These are phyloP conservation scores for Caerostris darwini DNA, from an alignment of 1,140 invertebrate species.

Conservation along the genomic window DNA sequence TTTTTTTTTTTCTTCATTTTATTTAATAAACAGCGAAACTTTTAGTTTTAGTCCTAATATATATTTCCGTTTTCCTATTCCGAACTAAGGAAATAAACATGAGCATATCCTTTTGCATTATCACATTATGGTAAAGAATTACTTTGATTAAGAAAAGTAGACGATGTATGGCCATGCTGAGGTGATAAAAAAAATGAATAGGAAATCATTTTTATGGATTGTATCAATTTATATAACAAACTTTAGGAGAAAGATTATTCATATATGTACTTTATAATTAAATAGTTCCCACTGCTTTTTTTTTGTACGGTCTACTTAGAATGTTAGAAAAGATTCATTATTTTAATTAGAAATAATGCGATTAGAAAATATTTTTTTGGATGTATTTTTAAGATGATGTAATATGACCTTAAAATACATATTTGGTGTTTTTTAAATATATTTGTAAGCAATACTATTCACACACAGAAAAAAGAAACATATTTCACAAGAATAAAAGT, in stretches of 20 bases:
- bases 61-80: background rate
- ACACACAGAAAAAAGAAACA: too few species aligned
- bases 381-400: too few species aligned
- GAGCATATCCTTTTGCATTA: background rate
- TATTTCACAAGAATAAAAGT: too few species aligned
- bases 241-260: background rate
- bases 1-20: background rate
- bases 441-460: too few species aligned
- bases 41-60: background rate
- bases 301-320: too few species aligned
- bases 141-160: background rate
- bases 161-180: background rate
- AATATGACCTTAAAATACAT: too few species aligned
- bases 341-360: too few species aligned
- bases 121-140: background rate
- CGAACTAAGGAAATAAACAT: background rate
- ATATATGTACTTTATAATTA: background rate
- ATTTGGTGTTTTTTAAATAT: too few species aligned
- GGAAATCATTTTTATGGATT: background rate
- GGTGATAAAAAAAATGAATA: background rate
- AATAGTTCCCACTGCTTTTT: background rate
- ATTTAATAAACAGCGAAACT: conserved; percentile 16
- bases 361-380: too few species aligned
- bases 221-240: background rate
- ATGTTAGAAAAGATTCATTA: too few species aligned